Conservation (phyloP, 2,888 invertebrate species). For the Exephanes ischioxanthus region DNA sequence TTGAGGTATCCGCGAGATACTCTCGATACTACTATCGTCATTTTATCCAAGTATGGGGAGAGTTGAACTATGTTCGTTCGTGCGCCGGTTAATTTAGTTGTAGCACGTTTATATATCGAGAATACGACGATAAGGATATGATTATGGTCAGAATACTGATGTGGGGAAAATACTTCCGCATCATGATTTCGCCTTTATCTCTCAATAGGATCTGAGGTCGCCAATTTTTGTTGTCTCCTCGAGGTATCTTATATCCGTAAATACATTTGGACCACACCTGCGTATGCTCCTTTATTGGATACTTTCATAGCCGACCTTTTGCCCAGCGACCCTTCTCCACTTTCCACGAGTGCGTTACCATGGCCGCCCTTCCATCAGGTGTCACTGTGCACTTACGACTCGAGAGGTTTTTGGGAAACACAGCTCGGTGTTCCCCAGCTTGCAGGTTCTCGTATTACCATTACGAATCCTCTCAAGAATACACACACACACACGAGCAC, state of each 20-base stretch:
- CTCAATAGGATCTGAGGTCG: not conserved
- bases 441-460: slow-evolving; percentile 43
- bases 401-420: slow-evolving; percentile 33
- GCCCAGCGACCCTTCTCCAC: not conserved
- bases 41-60: not conserved
- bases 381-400: slow-evolving; percentile 21
- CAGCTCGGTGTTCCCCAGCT: not conserved
- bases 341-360: not conserved
- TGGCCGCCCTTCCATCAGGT: slow-evolving; percentile 23
- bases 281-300: slow-evolving; percentile 12
- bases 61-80: not conserved
- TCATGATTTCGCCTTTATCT: not conserved
- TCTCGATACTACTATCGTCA: not conserved
- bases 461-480: slow-evolving; percentile 26
- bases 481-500: not conserved
- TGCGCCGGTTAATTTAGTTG: not conserved
- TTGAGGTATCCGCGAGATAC: not conserved
- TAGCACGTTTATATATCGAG: not conserved
- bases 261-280: not conserved
- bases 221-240: not conserved
- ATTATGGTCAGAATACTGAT: not conserved
- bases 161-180: not conserved
- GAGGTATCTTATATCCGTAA: not conserved
- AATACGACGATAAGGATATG: not conserved
- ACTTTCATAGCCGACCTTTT: not conserved